Conservation (phyloP, 2,797 vertebrate genomes). For the Hirundo rustica region DNA sequence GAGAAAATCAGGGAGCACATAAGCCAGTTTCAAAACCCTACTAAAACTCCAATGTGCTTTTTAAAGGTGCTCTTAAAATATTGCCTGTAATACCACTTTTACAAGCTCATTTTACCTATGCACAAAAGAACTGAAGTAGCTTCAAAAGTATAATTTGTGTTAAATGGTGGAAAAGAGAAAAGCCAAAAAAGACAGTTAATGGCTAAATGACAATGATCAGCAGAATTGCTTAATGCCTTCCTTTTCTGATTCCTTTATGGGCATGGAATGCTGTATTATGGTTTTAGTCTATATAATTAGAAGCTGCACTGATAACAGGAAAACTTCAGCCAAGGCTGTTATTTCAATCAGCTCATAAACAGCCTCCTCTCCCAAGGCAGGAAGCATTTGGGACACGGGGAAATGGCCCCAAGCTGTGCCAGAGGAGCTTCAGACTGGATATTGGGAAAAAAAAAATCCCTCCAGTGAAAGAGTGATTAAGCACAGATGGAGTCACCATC, state of each 20-base stretch:
- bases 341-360: conserved; percentile 41
- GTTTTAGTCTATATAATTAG: conserved; percentile 65
- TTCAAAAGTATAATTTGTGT: neutral
- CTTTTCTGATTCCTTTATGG: conserved; percentile 50
- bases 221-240: conserved; percentile 32
- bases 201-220: conserved; percentile 28
- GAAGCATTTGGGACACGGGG: neutral
- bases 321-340: conserved; percentile 55
- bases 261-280: conserved; percentile 43
- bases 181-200: conserved; percentile 14
- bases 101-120: neutral
- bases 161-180: neutral
- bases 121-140: neutral
- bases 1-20: neutral
- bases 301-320: conserved; percentile 51
- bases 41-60: neutral
- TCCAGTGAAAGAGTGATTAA: neutral
- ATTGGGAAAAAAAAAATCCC: neutral
- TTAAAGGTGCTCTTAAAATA: neutral
- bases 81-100: neutral
- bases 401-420: neutral
- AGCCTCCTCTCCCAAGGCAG: neutral
- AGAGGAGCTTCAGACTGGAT: neutral
- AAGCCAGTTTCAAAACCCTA: neutral
- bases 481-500: neutral